Percentiles rank a stretch among this genome's conserved stretches.
These are phyloP conservation scores for Chymomyza procnemis DNA, from an alignment of 2,888 invertebrate genomes.

Conservation along the genomic window DNA sequence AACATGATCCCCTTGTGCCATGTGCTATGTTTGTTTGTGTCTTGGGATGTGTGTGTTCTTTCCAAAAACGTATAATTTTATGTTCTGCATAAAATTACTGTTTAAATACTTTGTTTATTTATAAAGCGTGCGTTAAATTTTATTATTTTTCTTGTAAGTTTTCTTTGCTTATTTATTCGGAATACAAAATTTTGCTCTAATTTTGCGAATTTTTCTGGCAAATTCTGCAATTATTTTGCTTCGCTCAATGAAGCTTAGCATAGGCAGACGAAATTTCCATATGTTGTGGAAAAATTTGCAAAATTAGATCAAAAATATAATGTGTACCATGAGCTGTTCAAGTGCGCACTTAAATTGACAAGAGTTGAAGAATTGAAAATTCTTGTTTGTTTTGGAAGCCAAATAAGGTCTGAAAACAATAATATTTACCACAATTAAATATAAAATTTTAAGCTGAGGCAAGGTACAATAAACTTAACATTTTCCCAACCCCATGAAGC, in stretches of 20 bases:
- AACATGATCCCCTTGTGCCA: neutral
- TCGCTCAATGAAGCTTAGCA: slow-evolving; percentile 40
- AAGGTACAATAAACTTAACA: too few species aligned
- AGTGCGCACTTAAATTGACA: neutral
- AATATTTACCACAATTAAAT: too few species aligned
- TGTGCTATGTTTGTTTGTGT: neutral
- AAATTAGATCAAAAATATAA: slow-evolving; percentile 44
- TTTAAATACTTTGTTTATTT: slow-evolving; percentile 52
- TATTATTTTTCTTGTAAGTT: slow-evolving; percentile 30
- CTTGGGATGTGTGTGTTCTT: slow-evolving; percentile 13
- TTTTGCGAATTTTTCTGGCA: slow-evolving; percentile 37
- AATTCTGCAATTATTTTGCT: slow-evolving; percentile 12
- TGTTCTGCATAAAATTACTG: slow-evolving; percentile 44
- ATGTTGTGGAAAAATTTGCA: slow-evolving; percentile 38
- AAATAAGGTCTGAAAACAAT: too few species aligned
- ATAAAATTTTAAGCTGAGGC: too few species aligned
- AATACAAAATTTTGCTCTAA: slow-evolving; percentile 39
- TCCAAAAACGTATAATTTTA: slow-evolving; percentile 58
- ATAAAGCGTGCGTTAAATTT: slow-evolving; percentile 43
- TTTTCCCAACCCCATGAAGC: too few species aligned
- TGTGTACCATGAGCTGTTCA: neutral
- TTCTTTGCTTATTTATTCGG: slow-evolving; percentile 18
- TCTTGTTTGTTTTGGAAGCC: neutral
- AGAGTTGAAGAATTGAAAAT: neutral
- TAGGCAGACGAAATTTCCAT: slow-evolving; percentile 14